These are phyloP conservation scores for Cheilosia grossa DNA, from an alignment of 2,888 invertebrate species.

Conservation along the genomic window DNA sequence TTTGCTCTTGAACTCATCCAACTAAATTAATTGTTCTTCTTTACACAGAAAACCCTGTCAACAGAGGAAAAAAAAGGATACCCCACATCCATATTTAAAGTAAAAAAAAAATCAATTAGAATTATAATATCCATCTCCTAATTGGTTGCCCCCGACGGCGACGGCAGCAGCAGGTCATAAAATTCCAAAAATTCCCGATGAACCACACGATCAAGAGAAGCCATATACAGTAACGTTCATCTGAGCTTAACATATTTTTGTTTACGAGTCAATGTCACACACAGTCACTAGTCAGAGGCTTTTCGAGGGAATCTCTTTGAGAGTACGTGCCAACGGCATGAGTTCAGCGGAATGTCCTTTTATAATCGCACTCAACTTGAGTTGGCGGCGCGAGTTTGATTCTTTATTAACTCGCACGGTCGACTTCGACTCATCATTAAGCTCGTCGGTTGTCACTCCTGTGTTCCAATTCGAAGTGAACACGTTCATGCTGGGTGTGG, in stretches of 20 bases:
- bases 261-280: conserved; percentile 58
- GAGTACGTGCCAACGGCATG: conserved; percentile 58
- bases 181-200: conserved; percentile 70
- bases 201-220: conserved; percentile 4
- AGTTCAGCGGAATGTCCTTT: conserved; percentile 66
- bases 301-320: conserved; percentile 43
- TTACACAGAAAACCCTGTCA: conserved; percentile 36
- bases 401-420: conserved; percentile 36
- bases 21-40: conserved; percentile 30
- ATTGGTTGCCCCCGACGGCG: conserved; percentile 47
- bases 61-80: conserved; percentile 13
- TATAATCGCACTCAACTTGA: not conserved
- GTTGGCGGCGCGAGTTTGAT: not conserved
- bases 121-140: conserved; percentile 59
- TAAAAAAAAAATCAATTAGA: conserved; percentile 48
- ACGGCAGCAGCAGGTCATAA: conserved; percentile 33
- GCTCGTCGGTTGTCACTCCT: conserved; percentile 12
- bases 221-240: conserved; percentile 26
- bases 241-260: conserved; percentile 29
- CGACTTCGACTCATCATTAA: conserved; percentile 6
- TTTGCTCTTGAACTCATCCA: conserved; percentile 24
- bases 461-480: conserved; percentile 46
- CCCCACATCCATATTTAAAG: conserved; percentile 1
- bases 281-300: conserved; percentile 30
- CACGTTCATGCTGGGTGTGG: conserved; percentile 61